Conservation (phyloP, 2,113 vertebrate species). For the Neoarius graeffei region DNA sequence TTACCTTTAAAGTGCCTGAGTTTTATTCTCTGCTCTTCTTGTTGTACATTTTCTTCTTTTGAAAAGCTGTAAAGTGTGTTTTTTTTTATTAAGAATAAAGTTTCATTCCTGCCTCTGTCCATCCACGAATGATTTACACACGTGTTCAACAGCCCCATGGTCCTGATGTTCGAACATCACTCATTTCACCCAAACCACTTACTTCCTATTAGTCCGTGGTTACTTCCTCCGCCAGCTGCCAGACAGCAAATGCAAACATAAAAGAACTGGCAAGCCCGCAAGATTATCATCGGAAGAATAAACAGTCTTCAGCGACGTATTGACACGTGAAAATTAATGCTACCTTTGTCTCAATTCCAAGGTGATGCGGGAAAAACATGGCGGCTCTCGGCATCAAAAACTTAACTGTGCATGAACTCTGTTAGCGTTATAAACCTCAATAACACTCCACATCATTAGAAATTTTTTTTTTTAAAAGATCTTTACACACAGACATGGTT, state of each 20-base stretch:
- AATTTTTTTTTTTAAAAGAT: no score
- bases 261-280: neutral
- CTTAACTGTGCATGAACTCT: no score
- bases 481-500: no score
- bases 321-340: no score
- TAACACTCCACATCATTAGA: no score
- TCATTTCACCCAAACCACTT: neutral
- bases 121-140: neutral
- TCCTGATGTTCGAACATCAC: neutral
- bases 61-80: slow-evolving; percentile 20
- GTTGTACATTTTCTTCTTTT: slow-evolving; percentile 33
- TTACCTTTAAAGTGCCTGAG: slow-evolving; percentile 13
- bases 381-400: no score
- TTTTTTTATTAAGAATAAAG: slow-evolving; percentile 29
- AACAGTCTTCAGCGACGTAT: no score
- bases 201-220: neutral
- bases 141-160: neutral
- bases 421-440: no score
- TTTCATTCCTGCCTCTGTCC: neutral
- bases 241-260: neutral
- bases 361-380: no score
- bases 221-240: neutral
- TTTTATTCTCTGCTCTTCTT: neutral
- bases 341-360: no score
- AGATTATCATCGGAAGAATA: no score